Evolutionary conservation across 2,113 vertebrate species (phyloP).

Genomic region (Athene noctua): DNA sequence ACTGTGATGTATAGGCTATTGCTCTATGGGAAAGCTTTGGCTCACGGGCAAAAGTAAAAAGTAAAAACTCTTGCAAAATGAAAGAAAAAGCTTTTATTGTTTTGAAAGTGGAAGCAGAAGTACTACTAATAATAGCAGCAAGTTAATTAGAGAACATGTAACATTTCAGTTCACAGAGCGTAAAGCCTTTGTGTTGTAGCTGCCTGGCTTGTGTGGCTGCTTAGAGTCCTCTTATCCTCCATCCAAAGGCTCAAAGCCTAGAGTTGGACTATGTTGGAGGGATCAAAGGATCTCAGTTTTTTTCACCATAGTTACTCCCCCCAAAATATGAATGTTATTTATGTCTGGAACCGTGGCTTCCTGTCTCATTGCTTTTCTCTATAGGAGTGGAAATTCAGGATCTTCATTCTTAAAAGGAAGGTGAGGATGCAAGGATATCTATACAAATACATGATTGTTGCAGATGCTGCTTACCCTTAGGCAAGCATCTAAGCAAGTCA

Average conservation of each 20-base stretch:
- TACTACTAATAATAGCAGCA: not conserved
- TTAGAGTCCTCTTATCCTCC: not conserved
- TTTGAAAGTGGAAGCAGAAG: slow-evolving; percentile 19
- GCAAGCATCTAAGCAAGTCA: not conserved
- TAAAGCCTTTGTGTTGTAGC: not conserved
- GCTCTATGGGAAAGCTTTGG: not conserved
- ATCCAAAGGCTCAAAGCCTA: not conserved
- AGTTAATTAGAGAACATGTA: slow-evolving; percentile 29
- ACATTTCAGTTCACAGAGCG: not conserved
- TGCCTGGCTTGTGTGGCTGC: not conserved
- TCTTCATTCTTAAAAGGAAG: not conserved
- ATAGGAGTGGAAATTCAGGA: not conserved
- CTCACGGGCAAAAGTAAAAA: not conserved
- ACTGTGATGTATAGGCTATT: not conserved
- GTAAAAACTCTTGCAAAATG: not conserved
- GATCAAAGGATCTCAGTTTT: not conserved
- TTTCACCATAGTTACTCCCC: not conserved
- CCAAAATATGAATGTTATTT: not conserved
- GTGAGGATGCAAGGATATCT: not conserved
- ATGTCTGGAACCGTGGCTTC: not conserved
- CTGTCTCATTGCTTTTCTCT: not conserved
- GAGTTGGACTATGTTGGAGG: not conserved
- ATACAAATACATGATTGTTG: not conserved
- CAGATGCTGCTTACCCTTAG: not conserved
- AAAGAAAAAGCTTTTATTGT: slow-evolving; percentile 25